Percentiles rank a stretch among this genome's conserved stretches.
These are phyloP conservation scores for Corythornis leucogaster DNA, from an alignment of 2,797 vertebrate genomes.

Conservation along the genomic window DNA sequence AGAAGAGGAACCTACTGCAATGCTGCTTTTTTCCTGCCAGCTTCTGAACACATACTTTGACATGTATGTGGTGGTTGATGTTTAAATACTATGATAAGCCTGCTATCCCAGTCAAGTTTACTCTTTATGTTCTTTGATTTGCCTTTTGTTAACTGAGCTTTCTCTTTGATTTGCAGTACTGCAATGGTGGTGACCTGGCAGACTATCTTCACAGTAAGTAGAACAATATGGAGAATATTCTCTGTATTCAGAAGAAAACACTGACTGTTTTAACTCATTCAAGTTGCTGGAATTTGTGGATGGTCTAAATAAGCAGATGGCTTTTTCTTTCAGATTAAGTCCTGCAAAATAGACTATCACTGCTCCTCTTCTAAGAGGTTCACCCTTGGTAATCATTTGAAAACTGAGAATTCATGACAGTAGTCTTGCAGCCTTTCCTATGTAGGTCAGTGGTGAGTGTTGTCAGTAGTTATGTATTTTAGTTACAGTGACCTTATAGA, in stretches of 20 bases:
- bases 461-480: neutral
- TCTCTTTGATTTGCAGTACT: constrained; percentile 85
- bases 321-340: neutral
- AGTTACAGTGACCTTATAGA: neutral
- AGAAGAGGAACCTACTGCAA: neutral
- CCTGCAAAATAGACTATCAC: neutral
- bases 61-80: neutral
- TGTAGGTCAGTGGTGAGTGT: neutral
- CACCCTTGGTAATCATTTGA: neutral
- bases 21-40: neutral
- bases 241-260: neutral
- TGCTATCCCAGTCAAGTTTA: neutral
- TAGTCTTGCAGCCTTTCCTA: neutral
- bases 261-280: neutral
- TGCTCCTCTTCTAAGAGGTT: neutral
- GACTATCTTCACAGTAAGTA: constrained; percentile 98
- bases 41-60: neutral
- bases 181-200: constrained; percentile 97
- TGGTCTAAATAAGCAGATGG: neutral
- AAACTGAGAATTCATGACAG: neutral
- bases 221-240: neutral
- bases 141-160: neutral
- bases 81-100: neutral
- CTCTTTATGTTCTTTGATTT: neutral
- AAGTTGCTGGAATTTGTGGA: neutral